These are phyloP conservation scores for Dynastes maya DNA, from an alignment of 2,888 invertebrate genomes.

Conservation along the genomic window DNA sequence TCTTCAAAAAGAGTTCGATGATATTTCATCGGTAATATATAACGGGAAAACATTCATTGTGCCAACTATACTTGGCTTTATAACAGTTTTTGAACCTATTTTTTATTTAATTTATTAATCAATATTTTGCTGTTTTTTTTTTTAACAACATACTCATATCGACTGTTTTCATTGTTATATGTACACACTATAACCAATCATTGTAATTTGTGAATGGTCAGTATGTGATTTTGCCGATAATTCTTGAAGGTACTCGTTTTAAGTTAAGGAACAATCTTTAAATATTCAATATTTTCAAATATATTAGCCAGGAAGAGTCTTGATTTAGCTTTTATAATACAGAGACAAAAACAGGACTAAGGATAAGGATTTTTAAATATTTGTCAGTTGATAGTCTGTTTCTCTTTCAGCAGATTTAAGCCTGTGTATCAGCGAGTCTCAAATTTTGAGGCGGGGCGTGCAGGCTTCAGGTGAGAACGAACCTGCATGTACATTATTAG, in stretches of 20 bases:
- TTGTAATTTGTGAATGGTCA: conserved; percentile 44
- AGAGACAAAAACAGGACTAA: conserved; percentile 37
- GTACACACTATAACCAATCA: conserved; percentile 12
- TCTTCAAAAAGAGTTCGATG: too few relatives aligned
- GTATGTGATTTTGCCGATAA: conserved; percentile 47
- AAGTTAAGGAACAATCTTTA: not conserved
- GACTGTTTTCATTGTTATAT: conserved; percentile 7
- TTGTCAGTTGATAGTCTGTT: conserved; percentile 64
- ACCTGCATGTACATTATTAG: conserved; percentile 52
- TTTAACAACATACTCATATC: not conserved
- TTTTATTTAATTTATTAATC: conserved; percentile 23
- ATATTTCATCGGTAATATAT: too few relatives aligned
- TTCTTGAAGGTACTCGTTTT: conserved; percentile 4
- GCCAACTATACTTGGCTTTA: conserved; percentile 12
- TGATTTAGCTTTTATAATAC: conserved; percentile 22
- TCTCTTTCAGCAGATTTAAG: conserved; percentile 76
- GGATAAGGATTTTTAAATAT: conserved; percentile 41
- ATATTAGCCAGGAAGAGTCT: conserved; percentile 57
- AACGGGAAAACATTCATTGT: conserved; percentile 18
- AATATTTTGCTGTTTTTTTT: conserved; percentile 15
- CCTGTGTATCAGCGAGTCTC: conserved; percentile 75
- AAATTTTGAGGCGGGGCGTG: conserved; percentile 74
- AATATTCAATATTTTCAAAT: not conserved
- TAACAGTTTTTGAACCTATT: conserved; percentile 30
- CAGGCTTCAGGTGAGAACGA: conserved; percentile 73